These are phyloP conservation scores for Pseudanteris insignis DNA, from an alignment of 2,888 invertebrate species.

Conservation along the genomic window DNA sequence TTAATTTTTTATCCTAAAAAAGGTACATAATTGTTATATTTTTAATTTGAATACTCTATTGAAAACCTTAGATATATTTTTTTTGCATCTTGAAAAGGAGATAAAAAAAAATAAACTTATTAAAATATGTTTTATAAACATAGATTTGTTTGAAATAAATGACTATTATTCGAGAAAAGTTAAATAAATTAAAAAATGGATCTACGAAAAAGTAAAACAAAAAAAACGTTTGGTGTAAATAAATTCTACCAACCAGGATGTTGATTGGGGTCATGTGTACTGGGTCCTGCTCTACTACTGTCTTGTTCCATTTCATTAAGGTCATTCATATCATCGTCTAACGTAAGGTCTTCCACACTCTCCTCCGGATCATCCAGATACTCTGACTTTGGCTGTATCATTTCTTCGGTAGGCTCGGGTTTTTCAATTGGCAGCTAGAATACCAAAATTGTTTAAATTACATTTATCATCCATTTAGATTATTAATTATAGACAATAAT, in stretches of 20 bases:
- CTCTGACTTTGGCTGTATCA: constrained; percentile 80
- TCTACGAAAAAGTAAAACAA: not conserved
- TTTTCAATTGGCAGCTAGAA: constrained; percentile 66
- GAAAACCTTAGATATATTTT: too few relatives aligned
- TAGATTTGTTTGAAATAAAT: too few relatives aligned
- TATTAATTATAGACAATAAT: not conserved
- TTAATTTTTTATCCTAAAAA: too few relatives aligned
- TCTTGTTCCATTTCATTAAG: constrained; percentile 78
- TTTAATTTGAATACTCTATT: too few relatives aligned
- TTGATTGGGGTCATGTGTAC: constrained; percentile 70
- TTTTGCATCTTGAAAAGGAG: too few relatives aligned
- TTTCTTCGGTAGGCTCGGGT: constrained; percentile 69
- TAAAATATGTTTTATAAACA: too few relatives aligned
- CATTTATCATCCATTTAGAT: too few relatives aligned
- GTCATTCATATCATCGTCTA: constrained; percentile 78
- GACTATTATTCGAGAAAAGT: too few relatives aligned
- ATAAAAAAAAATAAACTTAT: too few relatives aligned
- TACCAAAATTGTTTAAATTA: too few relatives aligned
- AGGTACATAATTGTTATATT: too few relatives aligned
- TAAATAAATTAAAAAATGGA: constrained; percentile 9
- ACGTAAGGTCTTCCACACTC: constrained; percentile 84
- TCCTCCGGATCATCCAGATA: constrained; percentile 77
- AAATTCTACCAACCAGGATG: constrained; percentile 71
- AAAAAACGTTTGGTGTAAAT: not conserved
- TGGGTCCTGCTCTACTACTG: constrained; percentile 75